A percentile compares a stretch with the other conserved stretches of the same genome.
Conservation (phyloP, 2,113 vertebrate species). For the Chamaetylas fuelleborni region DNA sequence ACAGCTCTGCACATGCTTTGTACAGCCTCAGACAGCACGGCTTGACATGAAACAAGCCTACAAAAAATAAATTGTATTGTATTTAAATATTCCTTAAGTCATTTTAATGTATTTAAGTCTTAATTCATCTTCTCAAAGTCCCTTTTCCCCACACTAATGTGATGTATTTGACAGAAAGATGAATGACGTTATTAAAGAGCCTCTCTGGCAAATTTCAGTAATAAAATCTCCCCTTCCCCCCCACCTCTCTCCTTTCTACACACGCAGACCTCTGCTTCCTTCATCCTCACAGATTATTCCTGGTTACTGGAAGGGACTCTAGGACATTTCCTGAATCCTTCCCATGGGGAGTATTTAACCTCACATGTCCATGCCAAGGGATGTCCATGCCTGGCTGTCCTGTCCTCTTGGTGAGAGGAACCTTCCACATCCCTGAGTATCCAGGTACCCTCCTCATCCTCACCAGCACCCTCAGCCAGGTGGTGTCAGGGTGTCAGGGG, state of each 20-base stretch:
- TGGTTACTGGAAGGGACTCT: background rate
- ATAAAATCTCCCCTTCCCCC: constrained; percentile 45
- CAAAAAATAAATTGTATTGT: constrained; percentile 68
- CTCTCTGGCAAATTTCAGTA: constrained; percentile 71
- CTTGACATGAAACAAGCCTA: background rate
- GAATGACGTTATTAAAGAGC: constrained; percentile 77
- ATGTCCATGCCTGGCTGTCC: background rate
- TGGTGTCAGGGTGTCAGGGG: accelerated
- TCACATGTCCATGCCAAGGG: accelerated
- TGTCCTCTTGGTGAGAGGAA: background rate
- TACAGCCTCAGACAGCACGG: background rate
- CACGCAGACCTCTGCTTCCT: background rate
- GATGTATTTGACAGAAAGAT: constrained; percentile 79
- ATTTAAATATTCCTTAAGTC: constrained; percentile 78
- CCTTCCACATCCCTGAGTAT: accelerated
- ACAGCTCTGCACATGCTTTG: background rate
- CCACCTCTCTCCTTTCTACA: background rate
- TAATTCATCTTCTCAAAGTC: constrained; percentile 78
- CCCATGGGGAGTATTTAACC: background rate
- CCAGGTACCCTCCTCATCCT: background rate
- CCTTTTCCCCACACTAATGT: constrained; percentile 68
- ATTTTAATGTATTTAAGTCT: constrained; percentile 76
- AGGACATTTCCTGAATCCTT: background rate
- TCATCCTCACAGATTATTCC: background rate
- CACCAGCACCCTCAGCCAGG: background rate